Percentiles rank a stretch among this genome's conserved stretches.
These are phyloP conservation scores for Percopsis omiscomaycus DNA, from an alignment of 2,797 vertebrate genomes.

Conservation along the genomic window DNA sequence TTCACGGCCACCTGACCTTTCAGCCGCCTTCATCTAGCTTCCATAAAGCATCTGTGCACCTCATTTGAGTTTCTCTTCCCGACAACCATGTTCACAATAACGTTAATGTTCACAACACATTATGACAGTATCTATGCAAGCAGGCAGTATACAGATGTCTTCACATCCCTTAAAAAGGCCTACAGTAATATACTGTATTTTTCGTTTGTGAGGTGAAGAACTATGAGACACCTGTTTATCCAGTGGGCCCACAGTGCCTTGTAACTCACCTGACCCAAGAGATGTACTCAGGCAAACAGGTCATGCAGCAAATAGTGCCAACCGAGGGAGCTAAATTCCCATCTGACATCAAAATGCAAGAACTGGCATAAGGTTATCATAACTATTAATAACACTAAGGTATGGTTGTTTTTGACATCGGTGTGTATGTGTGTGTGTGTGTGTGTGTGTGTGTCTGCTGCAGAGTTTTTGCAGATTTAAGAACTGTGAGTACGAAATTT, in stretches of 20 bases:
- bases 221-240: neutral
- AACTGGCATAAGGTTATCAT: constrained; percentile 49
- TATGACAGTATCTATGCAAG: too few species aligned
- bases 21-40: constrained; percentile 1
- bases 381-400: constrained; percentile 33
- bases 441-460: constrained; percentile 1
- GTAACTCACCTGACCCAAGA: neutral
- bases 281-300: neutral
- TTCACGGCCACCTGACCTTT: constrained; percentile 5
- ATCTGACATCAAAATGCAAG: constrained; percentile 31
- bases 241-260: neutral
- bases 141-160: too few species aligned
- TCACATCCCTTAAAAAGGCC: too few species aligned
- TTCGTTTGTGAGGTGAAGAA: neutral
- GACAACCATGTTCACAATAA: neutral
- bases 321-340: neutral
- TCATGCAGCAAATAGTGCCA: neutral
- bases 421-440: constrained; percentile 22
- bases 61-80: neutral
- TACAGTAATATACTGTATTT: neutral
- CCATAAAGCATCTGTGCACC: neutral
- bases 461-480: neutral
- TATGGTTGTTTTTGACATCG: constrained; percentile 8
- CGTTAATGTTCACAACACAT: neutral
- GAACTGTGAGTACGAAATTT: neutral